Conservation (phyloP, 2,888 invertebrate genomes). For the Drosophila fungiperda region DNA sequence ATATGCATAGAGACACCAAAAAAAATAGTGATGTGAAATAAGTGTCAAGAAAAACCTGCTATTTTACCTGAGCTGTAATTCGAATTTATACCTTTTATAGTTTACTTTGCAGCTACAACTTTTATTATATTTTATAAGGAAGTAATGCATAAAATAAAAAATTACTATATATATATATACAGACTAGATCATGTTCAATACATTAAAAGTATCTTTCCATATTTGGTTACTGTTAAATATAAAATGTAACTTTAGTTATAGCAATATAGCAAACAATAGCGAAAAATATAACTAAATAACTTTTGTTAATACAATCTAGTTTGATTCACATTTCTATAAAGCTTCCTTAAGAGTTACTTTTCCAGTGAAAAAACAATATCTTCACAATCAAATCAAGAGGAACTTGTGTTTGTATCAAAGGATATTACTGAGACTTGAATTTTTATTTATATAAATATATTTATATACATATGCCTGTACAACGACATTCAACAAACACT, state of each 20-base stretch:
- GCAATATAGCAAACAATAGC: too few relatives aligned
- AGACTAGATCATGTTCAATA: not conserved
- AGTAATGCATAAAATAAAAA: not conserved
- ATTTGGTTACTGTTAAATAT: not conserved
- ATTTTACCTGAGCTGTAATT: not conserved
- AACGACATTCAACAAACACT: not conserved
- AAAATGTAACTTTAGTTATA: not conserved
- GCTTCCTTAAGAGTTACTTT: not conserved
- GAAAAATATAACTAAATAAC: not conserved
- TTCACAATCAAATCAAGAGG: not conserved
- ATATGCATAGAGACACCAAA: not conserved
- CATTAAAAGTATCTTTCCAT: not conserved
- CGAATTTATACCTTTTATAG: not conserved
- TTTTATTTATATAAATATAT: too few relatives aligned
- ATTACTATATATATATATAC: not conserved
- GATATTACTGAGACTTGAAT: not conserved
- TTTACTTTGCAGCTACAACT: too few relatives aligned
- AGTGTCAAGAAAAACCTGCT: not conserved
- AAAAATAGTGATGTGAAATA: constrained; percentile 12
- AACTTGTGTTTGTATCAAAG: not conserved
- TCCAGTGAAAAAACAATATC: not conserved
- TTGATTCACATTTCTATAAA: too few relatives aligned
- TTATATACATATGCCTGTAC: not conserved
- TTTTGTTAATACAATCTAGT: not conserved
- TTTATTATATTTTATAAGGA: not conserved